Base-by-base conservation (phyloP, 2,888 invertebrate species). In the Gymnoscelis rufifasciata region DNA sequence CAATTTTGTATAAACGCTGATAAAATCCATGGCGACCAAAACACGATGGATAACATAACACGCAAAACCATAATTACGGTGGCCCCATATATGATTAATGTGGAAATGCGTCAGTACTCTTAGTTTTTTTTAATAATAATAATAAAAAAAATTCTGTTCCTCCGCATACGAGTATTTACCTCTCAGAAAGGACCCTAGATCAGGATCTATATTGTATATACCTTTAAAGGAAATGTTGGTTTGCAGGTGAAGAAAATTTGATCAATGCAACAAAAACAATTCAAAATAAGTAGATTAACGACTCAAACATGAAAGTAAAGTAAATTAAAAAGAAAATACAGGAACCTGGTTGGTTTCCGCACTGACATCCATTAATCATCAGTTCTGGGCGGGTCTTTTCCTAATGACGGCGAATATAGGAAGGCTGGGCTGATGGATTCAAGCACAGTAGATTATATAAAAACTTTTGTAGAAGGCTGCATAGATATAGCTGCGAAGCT, bases 351-450 rank as follows among this genome's bases (percentile, higher is more conserved):
- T 61, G 71, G 68, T 68, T 74, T 76, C 69, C 66, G 74, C 74
- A 73, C 71, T 78, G 76, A 75, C 75, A 74, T 69, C 75, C 83
- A 84, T 84, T 83, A 82, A 86, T 84, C 84, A 84, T 80, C 64
- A 60, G 64, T 69, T 62, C 66, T 77, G 80, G 83, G 81, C 79
- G 83, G 77, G 57, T 59, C 56, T 53, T 62, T 59, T 64, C 59
- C 38, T 49, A 45, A 49, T 49, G 49, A 38, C 41, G 29, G 40
- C 37, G 29, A 45, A 51, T 38, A 46, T 46, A 45, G 43, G 39
- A 27, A 44, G 41, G 28, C 24, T 31, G 12, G 31, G 38, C 41
- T 49, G 43, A 40, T 41, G 38, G 33, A 38, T 49, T 27, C 27
- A 24, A 41, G 13, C 15, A 45, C 14, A 38, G 36, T 37, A 30